phyloP scores from a whole-genome alignment of 53 echinoderm and acorn worm species.

The Hippasteria phrygiana region DNA sequence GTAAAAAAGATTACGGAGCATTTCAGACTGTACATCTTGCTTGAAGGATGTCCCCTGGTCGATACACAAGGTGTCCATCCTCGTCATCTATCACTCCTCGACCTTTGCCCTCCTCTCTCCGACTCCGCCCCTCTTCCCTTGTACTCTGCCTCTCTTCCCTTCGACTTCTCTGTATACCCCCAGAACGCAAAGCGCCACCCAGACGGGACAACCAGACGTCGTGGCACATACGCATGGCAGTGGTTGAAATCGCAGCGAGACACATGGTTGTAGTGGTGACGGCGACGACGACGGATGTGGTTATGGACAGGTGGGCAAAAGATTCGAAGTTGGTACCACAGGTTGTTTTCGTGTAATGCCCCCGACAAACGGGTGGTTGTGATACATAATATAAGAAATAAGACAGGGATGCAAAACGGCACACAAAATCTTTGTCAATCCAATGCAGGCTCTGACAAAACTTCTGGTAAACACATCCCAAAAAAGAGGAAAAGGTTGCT shows the following conservation, averaged over 20 bases:
- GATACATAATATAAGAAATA: slow-evolving; percentile 82
- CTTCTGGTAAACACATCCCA: neutral
- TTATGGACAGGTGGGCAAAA: slow-evolving; percentile 62
- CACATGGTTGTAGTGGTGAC: neutral
- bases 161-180: slow-evolving; percentile 41
- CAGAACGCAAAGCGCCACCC: slow-evolving; percentile 17
- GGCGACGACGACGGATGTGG: slow-evolving; percentile 10
- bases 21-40: slow-evolving; percentile 97
- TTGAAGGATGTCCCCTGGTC: slow-evolving; percentile 92
- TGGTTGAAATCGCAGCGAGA: neutral
- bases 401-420: slow-evolving; percentile 86
- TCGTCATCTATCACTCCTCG: slow-evolving; percentile 91
- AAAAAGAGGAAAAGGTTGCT: neutral
- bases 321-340: slow-evolving; percentile 75
- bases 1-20: slow-evolving; percentile 72
- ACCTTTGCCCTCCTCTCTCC: slow-evolving; percentile 79
- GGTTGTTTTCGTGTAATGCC: slow-evolving; percentile 62
- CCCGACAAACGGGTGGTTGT: slow-evolving; percentile 80
- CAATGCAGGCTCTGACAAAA: slow-evolving; percentile 57
- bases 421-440: slow-evolving; percentile 77
- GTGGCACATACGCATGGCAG: neutral
- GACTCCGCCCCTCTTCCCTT: slow-evolving; percentile 74
- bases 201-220: neutral
- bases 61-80: slow-evolving; percentile 95
- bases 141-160: slow-evolving; percentile 67